Percentiles rank a stretch among this genome's conserved stretches.
These are phyloP conservation scores for Meloidogyne floridensis DNA, from an alignment of 1,140 invertebrate species.

Conservation along the genomic window DNA sequence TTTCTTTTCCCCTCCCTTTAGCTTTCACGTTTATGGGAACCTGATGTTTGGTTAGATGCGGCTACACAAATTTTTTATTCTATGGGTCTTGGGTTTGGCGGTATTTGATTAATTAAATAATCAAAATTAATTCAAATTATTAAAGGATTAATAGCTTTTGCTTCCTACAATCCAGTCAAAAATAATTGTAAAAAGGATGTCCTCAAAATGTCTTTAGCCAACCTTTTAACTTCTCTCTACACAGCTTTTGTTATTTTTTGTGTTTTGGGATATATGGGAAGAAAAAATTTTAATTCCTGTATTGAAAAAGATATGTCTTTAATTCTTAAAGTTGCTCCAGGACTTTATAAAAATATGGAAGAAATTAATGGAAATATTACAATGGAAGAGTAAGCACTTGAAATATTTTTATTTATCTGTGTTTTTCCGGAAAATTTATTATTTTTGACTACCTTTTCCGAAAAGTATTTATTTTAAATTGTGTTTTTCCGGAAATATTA, in stretches of 20 bases:
- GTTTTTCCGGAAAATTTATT: neutral
- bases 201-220: constrained; percentile 87
- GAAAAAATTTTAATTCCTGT: constrained; percentile 56
- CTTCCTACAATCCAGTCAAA: constrained; percentile 91
- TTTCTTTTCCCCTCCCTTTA: constrained; percentile 27
- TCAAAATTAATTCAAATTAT: neutral
- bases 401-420: constrained; percentile 30
- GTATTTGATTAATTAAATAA: constrained; percentile 38
- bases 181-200: constrained; percentile 94
- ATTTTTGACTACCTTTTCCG: too few species aligned
- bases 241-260: constrained; percentile 96
- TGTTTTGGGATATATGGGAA: constrained; percentile 87
- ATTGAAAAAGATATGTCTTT: constrained; percentile 58
- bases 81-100: constrained; percentile 86
- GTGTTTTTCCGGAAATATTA: too few species aligned
- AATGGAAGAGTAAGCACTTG: constrained; percentile 46
- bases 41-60: constrained; percentile 86
- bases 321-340: constrained; percentile 54
- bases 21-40: constrained; percentile 56
- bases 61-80: constrained; percentile 97
- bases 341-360: constrained; percentile 42
- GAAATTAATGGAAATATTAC: constrained; percentile 53
- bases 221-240: constrained; percentile 94
- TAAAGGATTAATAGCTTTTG: constrained; percentile 83
- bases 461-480: too few species aligned